Percentiles rank a stretch among this genome's conserved stretches.
Conservation (phyloP, 2,888 invertebrate species). For the Ecliptopera silaceata region DNA sequence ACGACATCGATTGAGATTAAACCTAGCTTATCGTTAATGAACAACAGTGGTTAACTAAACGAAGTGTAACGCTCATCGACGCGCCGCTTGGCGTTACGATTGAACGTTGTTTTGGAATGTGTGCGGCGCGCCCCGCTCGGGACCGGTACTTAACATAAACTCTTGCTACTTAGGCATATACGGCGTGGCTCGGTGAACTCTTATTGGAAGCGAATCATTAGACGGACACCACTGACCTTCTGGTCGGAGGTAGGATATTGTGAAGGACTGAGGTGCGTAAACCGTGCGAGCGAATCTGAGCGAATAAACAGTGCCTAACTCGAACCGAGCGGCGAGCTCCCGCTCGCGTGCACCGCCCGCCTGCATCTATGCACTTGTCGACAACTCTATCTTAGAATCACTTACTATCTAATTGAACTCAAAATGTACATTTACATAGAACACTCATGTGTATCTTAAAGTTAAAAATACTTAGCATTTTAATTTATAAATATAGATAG, state of each 20-base stretch:
- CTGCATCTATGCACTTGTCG: constrained; percentile 44
- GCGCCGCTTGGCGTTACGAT: constrained; percentile 56
- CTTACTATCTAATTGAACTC: constrained; percentile 72
- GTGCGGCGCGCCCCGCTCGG: constrained; percentile 61
- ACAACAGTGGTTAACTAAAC: constrained; percentile 82
- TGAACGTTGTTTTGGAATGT: constrained; percentile 79
- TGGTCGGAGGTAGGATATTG: constrained; percentile 3
- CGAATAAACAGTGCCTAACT: constrained; percentile 66
- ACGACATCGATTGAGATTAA: constrained; percentile 81
- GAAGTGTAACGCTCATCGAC: constrained; percentile 64
- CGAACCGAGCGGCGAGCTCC: constrained; percentile 35
- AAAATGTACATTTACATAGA: constrained; percentile 77
- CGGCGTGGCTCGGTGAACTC: constrained; percentile 42
- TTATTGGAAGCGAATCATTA: constrained; percentile 30
- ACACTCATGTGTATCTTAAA: constrained; percentile 72
- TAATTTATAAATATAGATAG: constrained; percentile 79
- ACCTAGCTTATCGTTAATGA: constrained; percentile 81
- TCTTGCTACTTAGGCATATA: constrained; percentile 33
- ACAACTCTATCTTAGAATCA: constrained; percentile 42
- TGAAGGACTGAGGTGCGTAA: constrained; percentile 24
- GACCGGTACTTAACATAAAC: constrained; percentile 43
- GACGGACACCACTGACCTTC: constrained; percentile 16
- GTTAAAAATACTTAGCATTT: constrained; percentile 71
- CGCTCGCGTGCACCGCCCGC: constrained; percentile 29
- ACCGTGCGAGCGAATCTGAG: constrained; percentile 70